Evolutionary conservation across 1,140 invertebrate species (phyloP).

Genomic region (Mylabris phalerata): DNA sequence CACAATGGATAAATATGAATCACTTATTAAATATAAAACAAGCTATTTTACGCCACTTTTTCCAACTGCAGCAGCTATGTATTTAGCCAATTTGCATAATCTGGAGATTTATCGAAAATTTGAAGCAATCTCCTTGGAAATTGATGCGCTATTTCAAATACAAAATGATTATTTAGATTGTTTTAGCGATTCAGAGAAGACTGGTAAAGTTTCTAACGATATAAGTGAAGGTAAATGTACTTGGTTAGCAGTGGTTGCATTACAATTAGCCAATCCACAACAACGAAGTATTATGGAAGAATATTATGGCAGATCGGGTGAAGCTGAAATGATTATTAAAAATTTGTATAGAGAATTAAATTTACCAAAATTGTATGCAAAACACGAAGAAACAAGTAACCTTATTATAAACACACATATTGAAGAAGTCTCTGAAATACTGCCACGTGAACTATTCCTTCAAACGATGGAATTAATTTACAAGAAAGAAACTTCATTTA

Average conservation of each 20-base stretch:
- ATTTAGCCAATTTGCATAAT: slow-evolving; percentile 64
- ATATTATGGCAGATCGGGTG: slow-evolving; percentile 68
- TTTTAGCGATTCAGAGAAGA: slow-evolving; percentile 77
- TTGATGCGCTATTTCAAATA: slow-evolving; percentile 96
- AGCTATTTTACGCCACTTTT: slow-evolving; percentile 92
- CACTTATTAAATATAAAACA: slow-evolving; percentile 94
- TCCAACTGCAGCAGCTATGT: slow-evolving; percentile 81
- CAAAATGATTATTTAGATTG: slow-evolving; percentile 94
- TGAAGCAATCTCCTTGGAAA: slow-evolving; percentile 82
- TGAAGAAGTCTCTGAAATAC: slow-evolving; percentile 72
- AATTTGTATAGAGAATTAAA: slow-evolving; percentile 73
- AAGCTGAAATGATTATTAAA: slow-evolving; percentile 66
- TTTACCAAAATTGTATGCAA: slow-evolving; percentile 66
- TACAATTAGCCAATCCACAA: slow-evolving; percentile 66
- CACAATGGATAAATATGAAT: slow-evolving; percentile 79
- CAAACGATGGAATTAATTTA: slow-evolving; percentile 78
- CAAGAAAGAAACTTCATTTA: slow-evolving; percentile 41
- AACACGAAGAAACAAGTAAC: slow-evolving; percentile 81
- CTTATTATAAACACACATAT: slow-evolving; percentile 77
- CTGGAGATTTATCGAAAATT: slow-evolving; percentile 74
- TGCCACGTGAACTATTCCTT: slow-evolving; percentile 68
- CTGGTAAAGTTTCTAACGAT: slow-evolving; percentile 86
- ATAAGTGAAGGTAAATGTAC: slow-evolving; percentile 95
- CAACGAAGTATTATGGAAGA: slow-evolving; percentile 74
- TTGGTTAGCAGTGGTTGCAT: slow-evolving; percentile 86